A percentile compares a stretch with the other conserved stretches of the same genome.
These are phyloP conservation scores for Crossocerus cetratus DNA, from an alignment of 2,888 invertebrate species.

Conservation along the genomic window DNA sequence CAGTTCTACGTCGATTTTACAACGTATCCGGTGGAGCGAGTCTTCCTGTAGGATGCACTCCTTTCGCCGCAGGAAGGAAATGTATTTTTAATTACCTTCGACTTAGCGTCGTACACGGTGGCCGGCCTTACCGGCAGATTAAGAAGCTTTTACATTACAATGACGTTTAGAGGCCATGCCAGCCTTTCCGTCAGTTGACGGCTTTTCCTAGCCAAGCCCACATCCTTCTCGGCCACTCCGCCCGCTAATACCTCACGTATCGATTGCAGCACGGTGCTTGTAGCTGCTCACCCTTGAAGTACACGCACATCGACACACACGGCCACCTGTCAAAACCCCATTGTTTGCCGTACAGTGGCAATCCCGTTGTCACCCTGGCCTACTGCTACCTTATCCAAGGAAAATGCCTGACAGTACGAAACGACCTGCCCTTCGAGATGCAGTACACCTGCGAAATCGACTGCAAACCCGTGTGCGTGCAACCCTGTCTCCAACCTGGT, in stretches of 20 bases:
- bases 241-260: constrained; percentile 36
- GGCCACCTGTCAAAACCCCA: constrained; percentile 74
- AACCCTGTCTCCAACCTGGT: constrained; percentile 37
- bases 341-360: constrained; percentile 85
- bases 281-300: constrained; percentile 82
- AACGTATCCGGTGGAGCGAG: too few species aligned
- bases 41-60: too few species aligned
- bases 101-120: constrained; percentile 35
- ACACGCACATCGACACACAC: constrained; percentile 91
- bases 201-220: neutral
- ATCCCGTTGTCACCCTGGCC: constrained; percentile 86
- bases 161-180: constrained; percentile 42
- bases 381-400: constrained; percentile 78
- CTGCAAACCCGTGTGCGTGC: constrained; percentile 62
- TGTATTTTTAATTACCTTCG: constrained; percentile 47
- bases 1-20: too few species aligned
- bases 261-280: constrained; percentile 70
- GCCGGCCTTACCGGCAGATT: constrained; percentile 49
- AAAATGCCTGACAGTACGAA: constrained; percentile 69
- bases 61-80: constrained; percentile 3
- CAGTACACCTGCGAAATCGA: constrained; percentile 67
- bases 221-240: neutral
- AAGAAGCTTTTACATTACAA: constrained; percentile 51
- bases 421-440: constrained; percentile 67
- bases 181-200: neutral